These are phyloP conservation scores for Cryptocheilus praepositus DNA, from an alignment of 2,888 invertebrate species.

Conservation along the genomic window DNA sequence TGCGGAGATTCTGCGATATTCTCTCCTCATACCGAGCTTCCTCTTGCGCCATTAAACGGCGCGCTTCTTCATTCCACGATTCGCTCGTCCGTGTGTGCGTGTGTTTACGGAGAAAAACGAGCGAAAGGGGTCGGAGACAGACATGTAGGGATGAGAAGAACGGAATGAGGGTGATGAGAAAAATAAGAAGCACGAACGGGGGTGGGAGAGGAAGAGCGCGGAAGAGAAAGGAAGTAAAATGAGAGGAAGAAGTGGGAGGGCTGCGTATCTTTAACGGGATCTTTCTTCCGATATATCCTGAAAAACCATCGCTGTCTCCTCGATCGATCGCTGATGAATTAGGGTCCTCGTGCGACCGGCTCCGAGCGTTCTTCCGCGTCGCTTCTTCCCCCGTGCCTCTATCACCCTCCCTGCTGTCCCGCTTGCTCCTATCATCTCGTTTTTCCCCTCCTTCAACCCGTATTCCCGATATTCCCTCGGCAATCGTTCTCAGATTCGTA, in stretches of 20 bases:
- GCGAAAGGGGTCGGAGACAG: background rate
- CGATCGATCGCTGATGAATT: conserved; percentile 38
- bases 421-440: background rate
- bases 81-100: background rate
- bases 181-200: conserved; percentile 1
- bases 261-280: conserved; percentile 11
- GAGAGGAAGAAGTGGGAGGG: background rate
- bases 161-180: background rate
- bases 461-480: conserved; percentile 33
- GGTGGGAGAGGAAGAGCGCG: conserved; percentile 1
- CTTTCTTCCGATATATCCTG: conserved; percentile 12
- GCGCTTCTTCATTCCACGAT: conserved; percentile 12
- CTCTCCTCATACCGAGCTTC: background rate
- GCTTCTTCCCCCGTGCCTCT: conserved; percentile 17
- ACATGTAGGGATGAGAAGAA: background rate
- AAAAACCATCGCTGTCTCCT: conserved; percentile 20
- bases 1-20: background rate
- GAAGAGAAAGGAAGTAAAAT: background rate
- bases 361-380: conserved; percentile 35
- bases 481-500: conserved; percentile 37
- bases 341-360: conserved; percentile 34
- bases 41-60: conserved; percentile 18
- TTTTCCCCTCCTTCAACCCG: conserved; percentile 22
- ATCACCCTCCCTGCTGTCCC: background rate
- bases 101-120: background rate